Conservation (phyloP, 2,113 vertebrate genomes). For the Murina feae region DNA sequence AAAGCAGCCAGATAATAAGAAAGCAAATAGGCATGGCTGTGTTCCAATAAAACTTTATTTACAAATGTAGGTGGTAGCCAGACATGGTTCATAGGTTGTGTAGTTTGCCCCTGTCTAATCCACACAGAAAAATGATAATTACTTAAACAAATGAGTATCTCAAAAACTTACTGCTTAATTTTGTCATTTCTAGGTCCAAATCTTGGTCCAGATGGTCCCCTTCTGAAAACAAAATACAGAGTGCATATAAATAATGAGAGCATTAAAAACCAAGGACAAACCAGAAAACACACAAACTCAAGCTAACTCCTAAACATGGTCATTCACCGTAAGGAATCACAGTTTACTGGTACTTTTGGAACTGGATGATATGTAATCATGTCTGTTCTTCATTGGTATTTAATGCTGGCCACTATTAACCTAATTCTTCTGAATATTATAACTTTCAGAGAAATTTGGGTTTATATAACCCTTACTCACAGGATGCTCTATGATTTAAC, state of each 20-base stretch:
- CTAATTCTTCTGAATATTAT: neutral
- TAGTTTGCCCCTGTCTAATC: neutral
- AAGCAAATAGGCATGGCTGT: neutral
- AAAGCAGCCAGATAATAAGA: neutral
- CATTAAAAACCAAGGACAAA: neutral
- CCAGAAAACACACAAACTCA: neutral
- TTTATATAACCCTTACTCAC: neutral
- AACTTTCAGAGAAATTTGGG: constrained; percentile 35
- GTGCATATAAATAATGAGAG: constrained; percentile 19
- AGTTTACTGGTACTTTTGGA: neutral
- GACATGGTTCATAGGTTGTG: neutral
- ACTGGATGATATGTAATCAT: neutral
- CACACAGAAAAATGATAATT: neutral
- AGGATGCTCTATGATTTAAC: neutral
- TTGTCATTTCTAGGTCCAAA: constrained; percentile 97
- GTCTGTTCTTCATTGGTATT: neutral
- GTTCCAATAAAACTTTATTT: neutral
- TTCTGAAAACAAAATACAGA: constrained; percentile 82
- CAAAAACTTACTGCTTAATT: constrained; percentile 94
- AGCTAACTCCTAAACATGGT: constrained; percentile 11
- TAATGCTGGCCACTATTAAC: neutral
- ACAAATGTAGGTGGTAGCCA: neutral
- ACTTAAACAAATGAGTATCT: neutral
- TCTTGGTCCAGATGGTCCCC: constrained; percentile 93
- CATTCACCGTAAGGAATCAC: neutral